A percentile compares a stretch with the other conserved stretches of the same genome.
These are phyloP conservation scores for Eufriesea mexicana DNA, from an alignment of 1,140 invertebrate genomes.

Conservation along the genomic window DNA sequence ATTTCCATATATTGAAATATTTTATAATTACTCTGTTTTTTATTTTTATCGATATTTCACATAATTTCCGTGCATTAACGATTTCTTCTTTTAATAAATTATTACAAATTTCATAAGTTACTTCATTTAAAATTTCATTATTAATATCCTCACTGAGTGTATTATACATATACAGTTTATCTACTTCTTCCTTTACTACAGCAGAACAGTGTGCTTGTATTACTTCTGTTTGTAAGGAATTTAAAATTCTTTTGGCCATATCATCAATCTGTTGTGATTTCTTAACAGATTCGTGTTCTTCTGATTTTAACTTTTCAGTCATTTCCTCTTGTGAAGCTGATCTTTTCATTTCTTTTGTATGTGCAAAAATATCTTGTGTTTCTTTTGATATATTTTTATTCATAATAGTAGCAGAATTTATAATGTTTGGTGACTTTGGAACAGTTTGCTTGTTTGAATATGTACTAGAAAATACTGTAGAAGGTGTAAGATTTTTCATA, in stretches of 20 bases:
- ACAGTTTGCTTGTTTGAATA: slow-evolving; percentile 1
- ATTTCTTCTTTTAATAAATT: slow-evolving; percentile 66
- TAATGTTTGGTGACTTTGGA: neutral
- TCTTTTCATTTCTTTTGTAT: slow-evolving; percentile 50
- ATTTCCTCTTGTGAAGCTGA: slow-evolving; percentile 12
- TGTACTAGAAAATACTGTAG: slow-evolving; percentile 29
- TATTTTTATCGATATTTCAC: slow-evolving; percentile 66
- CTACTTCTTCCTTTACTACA: slow-evolving; percentile 78
- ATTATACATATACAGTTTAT: slow-evolving; percentile 58
- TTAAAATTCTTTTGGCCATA: slow-evolving; percentile 73
- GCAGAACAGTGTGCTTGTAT: slow-evolving; percentile 74
- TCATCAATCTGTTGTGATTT: slow-evolving; percentile 68
- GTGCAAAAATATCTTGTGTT: slow-evolving; percentile 40
- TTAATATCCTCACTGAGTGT: slow-evolving; percentile 58
- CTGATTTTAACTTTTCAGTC: slow-evolving; percentile 53
- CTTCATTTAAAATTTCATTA: slow-evolving; percentile 75
- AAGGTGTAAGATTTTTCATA: slow-evolving; percentile 56
- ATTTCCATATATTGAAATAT: slow-evolving; percentile 81
- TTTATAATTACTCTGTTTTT: slow-evolving; percentile 76
- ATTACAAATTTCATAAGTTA: slow-evolving; percentile 68
- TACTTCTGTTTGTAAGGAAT: slow-evolving; percentile 75
- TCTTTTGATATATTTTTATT: slow-evolving; percentile 21
- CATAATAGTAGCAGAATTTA: neutral
- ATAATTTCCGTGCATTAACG: slow-evolving; percentile 60
- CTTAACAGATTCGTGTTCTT: slow-evolving; percentile 72